Base-by-base conservation (phyloP, 2,888 invertebrate genomes). In the Craniophora ligustri region DNA sequence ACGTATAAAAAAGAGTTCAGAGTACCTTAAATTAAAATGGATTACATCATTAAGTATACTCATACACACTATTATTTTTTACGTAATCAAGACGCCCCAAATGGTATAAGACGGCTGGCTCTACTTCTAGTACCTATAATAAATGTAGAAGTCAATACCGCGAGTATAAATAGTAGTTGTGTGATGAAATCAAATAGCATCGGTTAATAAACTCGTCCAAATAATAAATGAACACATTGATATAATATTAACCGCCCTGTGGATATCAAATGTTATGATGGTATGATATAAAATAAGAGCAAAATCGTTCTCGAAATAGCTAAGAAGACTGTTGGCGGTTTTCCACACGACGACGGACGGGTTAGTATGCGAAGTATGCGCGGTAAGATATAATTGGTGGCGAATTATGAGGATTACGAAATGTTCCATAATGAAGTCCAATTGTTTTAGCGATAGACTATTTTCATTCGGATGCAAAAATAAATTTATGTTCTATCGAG, bases 261-360 rank as follows among this genome's bases (percentile, higher is more conserved):
- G 38, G 46, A 50, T 58, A 72, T 64, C 57, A 65, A 50, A 65
- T 64, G 65, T 67, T 71, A 70, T 63, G 63, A 65, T 64, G 65
- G 66, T 71, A 70, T 63, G 63, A 69, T 75, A 76, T 73, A 70
- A 75, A 81, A 81, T 76, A 75, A 76, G 65, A 69, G 67, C 64
- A 65, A 71, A 75, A 59, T 59, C 46, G 57, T 47, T 78, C 78
- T 66, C 59, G 61, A 81, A 80, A 84, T 84, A 82, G 58, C 71
- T 67, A 32, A 38, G 73, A 74, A 59, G 65, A 61, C 54, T 64
- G 70, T 76, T 82, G 82, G 80, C 82, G 65, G 65, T 79, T 61
- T 68, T 80, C 81, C 84, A 83, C 73, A 65, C 61, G 63, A 16
- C n/a, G n/a, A n/a, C n/a, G n/a, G n/a, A n/a, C 58, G 61, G 59